These are phyloP conservation scores for Telmatherina bonti DNA, from an alignment of 2,797 vertebrate genomes.

Conservation along the genomic window DNA sequence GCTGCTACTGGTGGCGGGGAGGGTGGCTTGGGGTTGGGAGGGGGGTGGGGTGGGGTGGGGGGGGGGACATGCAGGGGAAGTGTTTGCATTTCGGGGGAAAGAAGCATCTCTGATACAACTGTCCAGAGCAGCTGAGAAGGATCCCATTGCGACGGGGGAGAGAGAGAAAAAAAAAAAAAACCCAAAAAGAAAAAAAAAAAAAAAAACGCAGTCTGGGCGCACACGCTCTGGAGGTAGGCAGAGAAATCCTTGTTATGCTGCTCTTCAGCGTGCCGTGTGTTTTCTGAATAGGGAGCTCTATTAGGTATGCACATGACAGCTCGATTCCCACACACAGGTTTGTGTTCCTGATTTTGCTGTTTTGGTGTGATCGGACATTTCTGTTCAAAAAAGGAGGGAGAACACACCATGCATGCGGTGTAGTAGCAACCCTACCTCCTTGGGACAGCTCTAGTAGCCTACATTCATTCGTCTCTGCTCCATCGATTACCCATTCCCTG, in stretches of 20 bases:
- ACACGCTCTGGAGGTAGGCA: constrained; percentile 78
- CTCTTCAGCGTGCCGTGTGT: constrained; percentile 55
- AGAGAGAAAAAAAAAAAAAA: no score
- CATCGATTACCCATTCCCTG: constrained; percentile 70
- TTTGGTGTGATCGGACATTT: constrained; percentile 69
- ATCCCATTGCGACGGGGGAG: constrained; percentile 73
- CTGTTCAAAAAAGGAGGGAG: constrained; percentile 58
- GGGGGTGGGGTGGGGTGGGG: constrained; percentile 21
- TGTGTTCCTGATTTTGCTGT: constrained; percentile 35
- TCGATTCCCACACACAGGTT: constrained; percentile 42
- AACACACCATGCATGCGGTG: constrained; percentile 69
- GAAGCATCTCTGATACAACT: constrained; percentile 78
- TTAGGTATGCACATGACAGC: constrained; percentile 69
- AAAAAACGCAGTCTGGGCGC: constrained; percentile 73
- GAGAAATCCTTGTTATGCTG: constrained; percentile 67
- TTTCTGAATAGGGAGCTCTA: constrained; percentile 49
- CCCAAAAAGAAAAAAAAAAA: no score
- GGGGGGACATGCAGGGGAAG: constrained; percentile 84
- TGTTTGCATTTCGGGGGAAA: constrained; percentile 81
- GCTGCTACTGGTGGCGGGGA: constrained; percentile 20
- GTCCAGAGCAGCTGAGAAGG: constrained; percentile 70
- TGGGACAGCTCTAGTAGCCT: constrained; percentile 80
- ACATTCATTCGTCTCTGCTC: constrained; percentile 74
- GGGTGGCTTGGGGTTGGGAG: constrained; percentile 36
- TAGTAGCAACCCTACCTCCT: constrained; percentile 72